Base-by-base conservation (phyloP, 1,140 invertebrate species). In the Penaeus vannamei region DNA sequence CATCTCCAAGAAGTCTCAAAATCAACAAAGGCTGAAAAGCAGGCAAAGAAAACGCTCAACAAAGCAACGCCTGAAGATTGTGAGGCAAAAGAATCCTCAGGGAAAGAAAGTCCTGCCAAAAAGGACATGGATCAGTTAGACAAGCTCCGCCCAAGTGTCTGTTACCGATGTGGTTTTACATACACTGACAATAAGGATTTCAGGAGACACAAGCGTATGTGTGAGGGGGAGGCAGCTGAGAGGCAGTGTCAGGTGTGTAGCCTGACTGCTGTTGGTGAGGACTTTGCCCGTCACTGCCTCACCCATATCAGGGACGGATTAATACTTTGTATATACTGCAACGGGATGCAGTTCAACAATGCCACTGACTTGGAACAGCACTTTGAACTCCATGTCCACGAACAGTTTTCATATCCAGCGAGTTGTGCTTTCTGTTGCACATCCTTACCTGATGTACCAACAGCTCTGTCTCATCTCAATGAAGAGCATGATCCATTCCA, bases 381-480 rank as follows among this genome's bases (percentile, higher is more conserved):
- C 79, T 91, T 91, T 85, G 89, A 91, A 85, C 87, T 90, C 32
- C 91, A 91, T 77, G 91, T 90, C 32, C 91, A 91, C 69, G 91
- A 91, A 69, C 91, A 91, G 81, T 90, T 91, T 76, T 88, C 85
- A 17, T 91, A 91, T 32, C 91, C 91, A 29, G 89, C 91, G 17
- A 64, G 42, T n/a, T 91, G 91, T 89, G 83, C 91, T n/a, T 91
- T 91, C 79, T 91, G 91, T 84, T 76, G 88, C 29, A 85, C 84
- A 12, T 85, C 87, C 42, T 76, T 91, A 60, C 89, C 91, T 23
- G 91, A 91, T 84, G 89, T 91, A 14, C 69, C 89, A 12, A 86
- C 89, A 64, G 87, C 91, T n/a, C 66, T 91, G 20, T 84, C 84
- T 23, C 91, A 91, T 72, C 42, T 91, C 2, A 87, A 87, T 42